These are phyloP conservation scores for Drosophila tanythrix DNA, from an alignment of 2,888 invertebrate species.

Conservation along the genomic window DNA sequence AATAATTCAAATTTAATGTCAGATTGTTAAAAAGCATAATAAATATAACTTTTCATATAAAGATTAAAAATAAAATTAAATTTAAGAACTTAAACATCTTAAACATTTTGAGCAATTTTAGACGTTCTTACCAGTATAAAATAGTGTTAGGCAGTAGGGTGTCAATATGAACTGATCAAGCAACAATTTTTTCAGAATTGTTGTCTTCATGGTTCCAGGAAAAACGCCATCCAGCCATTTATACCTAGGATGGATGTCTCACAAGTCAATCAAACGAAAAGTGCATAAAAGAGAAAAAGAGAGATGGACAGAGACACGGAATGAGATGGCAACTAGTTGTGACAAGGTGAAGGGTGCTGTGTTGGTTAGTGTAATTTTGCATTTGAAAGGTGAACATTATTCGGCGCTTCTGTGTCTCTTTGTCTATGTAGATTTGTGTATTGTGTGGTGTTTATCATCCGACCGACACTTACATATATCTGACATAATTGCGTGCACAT, in stretches of 20 bases:
- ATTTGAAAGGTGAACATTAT: slow-evolving; percentile 2
- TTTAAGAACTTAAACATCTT: too few relatives aligned
- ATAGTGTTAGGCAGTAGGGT: slow-evolving; percentile 89
- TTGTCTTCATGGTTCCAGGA: slow-evolving; percentile 88
- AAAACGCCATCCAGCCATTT: slow-evolving; percentile 90
- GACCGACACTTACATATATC: slow-evolving; percentile 65
- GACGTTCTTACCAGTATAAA: slow-evolving; percentile 88
- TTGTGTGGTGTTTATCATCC: slow-evolving; percentile 28
- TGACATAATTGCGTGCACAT: slow-evolving; percentile 55
- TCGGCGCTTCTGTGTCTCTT: slow-evolving; percentile 11
- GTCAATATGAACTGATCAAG: slow-evolving; percentile 92
- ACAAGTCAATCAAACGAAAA: background rate
- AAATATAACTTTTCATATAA: background rate
- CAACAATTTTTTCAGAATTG: slow-evolving; percentile 89
- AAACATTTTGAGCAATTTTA: background rate
- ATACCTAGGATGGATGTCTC: slow-evolving; percentile 88
- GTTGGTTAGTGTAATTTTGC: slow-evolving; percentile 34
- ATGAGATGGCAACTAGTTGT: slow-evolving; percentile 23
- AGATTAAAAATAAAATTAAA: background rate
- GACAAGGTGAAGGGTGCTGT: slow-evolving; percentile 6
- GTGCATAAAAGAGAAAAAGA: background rate
- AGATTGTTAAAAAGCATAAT: background rate
- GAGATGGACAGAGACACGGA: background rate
- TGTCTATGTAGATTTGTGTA: slow-evolving; percentile 20
- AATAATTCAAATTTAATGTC: background rate